These are phyloP conservation scores for Papilio gigon DNA, from an alignment of 2,888 invertebrate species.

Conservation along the genomic window DNA sequence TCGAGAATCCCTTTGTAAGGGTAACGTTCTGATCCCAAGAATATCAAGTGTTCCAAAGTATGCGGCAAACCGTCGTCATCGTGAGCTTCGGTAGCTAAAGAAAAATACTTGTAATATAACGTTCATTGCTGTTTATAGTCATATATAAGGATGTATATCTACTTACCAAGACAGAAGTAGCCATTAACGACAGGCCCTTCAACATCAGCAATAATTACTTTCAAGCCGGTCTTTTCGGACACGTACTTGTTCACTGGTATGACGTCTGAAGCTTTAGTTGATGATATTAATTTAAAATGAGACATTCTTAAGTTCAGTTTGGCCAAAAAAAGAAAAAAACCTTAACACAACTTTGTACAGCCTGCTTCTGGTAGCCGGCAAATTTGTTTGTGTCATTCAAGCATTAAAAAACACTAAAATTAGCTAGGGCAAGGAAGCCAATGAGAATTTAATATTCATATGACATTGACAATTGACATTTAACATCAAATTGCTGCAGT, in stretches of 20 bases:
- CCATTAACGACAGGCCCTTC: constrained; percentile 96
- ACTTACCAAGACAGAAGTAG: constrained; percentile 91
- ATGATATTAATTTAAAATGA: constrained; percentile 80
- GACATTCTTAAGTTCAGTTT: constrained; percentile 57
- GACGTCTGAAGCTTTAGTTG: constrained; percentile 86
- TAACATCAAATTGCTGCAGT: background rate
- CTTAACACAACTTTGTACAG: background rate
- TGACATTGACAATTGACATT: background rate
- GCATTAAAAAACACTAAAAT: constrained; percentile 5
- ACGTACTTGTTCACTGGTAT: constrained; percentile 91
- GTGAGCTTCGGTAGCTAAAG: constrained; percentile 92
- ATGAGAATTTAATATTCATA: background rate
- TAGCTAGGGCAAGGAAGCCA: background rate
- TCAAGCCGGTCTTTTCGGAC: constrained; percentile 90
- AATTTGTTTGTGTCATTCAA: constrained; percentile 12
- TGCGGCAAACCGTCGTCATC: constrained; percentile 97
- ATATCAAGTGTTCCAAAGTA: constrained; percentile 95
- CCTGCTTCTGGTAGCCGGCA: constrained; percentile 9
- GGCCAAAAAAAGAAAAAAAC: background rate
- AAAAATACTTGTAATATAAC: constrained; percentile 37
- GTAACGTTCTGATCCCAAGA: constrained; percentile 94
- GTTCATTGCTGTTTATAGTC: background rate
- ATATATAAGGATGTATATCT: constrained; percentile 7
- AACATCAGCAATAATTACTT: constrained; percentile 91
- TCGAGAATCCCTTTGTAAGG: constrained; percentile 95